These are phyloP conservation scores for Cerastoderma edule DNA, from an alignment of 2,888 invertebrate species.

Conservation along the genomic window DNA sequence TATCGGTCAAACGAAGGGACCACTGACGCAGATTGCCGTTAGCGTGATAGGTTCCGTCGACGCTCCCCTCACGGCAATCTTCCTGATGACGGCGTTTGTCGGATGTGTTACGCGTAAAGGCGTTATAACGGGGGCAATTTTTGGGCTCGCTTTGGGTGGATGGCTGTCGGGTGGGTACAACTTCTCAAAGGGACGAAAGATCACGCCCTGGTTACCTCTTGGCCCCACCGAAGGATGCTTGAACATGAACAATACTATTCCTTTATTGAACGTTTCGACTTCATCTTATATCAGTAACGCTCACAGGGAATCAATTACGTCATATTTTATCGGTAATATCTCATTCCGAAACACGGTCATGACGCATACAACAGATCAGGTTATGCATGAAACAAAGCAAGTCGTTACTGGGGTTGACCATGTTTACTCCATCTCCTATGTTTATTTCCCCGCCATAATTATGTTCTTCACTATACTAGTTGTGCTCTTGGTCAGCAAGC, in stretches of 20 bases:
- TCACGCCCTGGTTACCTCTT: slow-evolving; percentile 59
- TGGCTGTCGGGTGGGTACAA: slow-evolving; percentile 63
- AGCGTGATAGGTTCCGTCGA: slow-evolving; percentile 43
- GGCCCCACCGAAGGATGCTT: slow-evolving; percentile 66
- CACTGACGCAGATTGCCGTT: slow-evolving; percentile 42
- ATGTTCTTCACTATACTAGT: too few relatives aligned
- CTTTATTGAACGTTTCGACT: neutral
- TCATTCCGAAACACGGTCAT: neutral
- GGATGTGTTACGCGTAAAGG: slow-evolving; percentile 52
- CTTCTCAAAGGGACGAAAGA: slow-evolving; percentile 55
- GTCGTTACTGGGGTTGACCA: slow-evolving; percentile 25
- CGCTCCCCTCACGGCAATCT: slow-evolving; percentile 38
- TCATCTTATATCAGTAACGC: neutral
- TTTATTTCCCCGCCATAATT: too few relatives aligned
- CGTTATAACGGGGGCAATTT: slow-evolving; percentile 54
- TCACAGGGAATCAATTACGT: neutral
- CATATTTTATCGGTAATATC: neutral
- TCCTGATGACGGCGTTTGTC: slow-evolving; percentile 40
- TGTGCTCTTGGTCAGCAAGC: too few relatives aligned
- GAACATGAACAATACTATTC: neutral
- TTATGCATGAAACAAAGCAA: neutral
- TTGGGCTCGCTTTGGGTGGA: slow-evolving; percentile 45
- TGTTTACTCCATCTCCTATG: slow-evolving; percentile 52
- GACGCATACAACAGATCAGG: neutral
- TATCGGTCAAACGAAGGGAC: slow-evolving; percentile 43